A percentile compares a stretch with the other conserved stretches of the same genome.
Conservation (phyloP, 2,797 vertebrate genomes). For the Danionella dracula region DNA sequence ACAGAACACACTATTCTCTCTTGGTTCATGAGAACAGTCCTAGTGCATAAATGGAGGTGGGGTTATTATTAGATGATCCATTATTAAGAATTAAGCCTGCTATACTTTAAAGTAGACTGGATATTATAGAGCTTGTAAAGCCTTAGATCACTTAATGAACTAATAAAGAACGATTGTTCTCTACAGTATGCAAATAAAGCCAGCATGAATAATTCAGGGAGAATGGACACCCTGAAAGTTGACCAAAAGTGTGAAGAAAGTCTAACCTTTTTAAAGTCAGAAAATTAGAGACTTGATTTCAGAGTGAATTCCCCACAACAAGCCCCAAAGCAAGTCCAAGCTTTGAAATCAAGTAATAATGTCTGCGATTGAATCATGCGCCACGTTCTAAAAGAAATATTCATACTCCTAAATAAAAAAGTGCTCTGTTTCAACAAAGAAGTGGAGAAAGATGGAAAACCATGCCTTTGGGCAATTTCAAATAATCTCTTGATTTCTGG, state of each 20-base stretch:
- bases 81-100: slow-evolving; percentile 19
- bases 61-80: slow-evolving; percentile 23
- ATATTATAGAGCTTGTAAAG: not conserved
- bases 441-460: slow-evolving; percentile 48
- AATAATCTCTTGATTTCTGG: slow-evolving; percentile 46
- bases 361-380: slow-evolving; percentile 48
- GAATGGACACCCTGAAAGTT: not conserved
- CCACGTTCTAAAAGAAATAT: slow-evolving; percentile 55
- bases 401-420: slow-evolving; percentile 49
- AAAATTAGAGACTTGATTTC: slow-evolving; percentile 4
- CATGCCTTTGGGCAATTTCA: slow-evolving; percentile 38
- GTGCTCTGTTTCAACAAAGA: slow-evolving; percentile 39
- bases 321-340: not conserved
- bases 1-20: too few relatives aligned
- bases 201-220: slow-evolving; percentile 14
- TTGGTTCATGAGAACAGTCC: not conserved
- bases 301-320: not conserved
- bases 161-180: not conserved
- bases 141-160: slow-evolving; percentile 7
- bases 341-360: slow-evolving; percentile 19
- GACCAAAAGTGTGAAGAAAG: not conserved
- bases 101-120: not conserved
- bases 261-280: not conserved
- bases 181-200: slow-evolving; percentile 6
- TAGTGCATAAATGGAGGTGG: not conserved